Percentiles rank a stretch among this genome's conserved stretches.
Conservation (phyloP, 2,113 vertebrate genomes). For the Hylia prasina region DNA sequence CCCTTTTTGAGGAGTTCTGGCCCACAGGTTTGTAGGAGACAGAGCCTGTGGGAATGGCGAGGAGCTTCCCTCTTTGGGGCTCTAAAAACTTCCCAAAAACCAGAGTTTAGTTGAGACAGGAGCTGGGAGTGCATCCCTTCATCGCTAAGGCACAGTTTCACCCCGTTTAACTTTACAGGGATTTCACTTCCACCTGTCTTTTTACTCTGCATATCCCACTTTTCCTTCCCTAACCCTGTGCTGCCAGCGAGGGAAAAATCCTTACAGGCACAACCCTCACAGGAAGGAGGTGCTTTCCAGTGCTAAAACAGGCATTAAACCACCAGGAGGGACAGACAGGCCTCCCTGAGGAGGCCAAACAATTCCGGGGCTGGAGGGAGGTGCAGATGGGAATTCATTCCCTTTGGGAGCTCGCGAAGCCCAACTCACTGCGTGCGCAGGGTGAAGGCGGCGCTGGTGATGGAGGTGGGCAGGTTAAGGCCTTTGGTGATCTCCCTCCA, state of each 20-base stretch:
- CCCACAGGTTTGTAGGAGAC: rapidly evolving
- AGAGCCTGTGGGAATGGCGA: not conserved
- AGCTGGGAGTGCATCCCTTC: not conserved
- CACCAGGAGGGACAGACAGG: not conserved
- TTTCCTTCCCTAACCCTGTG: not conserved
- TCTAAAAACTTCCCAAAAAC: not conserved
- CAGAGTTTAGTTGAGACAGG: rapidly evolving
- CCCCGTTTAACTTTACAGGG: not conserved
- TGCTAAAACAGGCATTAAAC: rapidly evolving
- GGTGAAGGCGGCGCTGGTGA: constrained; percentile 97
- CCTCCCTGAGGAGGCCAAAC: not conserved
- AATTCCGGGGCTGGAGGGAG: no score
- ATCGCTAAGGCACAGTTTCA: not conserved
- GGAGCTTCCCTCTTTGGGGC: not conserved
- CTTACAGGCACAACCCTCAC: not conserved
- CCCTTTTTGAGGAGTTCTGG: rapidly evolving
- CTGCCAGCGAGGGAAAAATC: not conserved
- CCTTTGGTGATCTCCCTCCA: constrained; percentile 99
- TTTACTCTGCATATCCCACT: not conserved
- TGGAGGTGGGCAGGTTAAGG: constrained; percentile 94
- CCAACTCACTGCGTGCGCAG: constrained; percentile 90
- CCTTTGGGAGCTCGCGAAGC: rapidly evolving
- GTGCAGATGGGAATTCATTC: not conserved
- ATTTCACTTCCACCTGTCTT: not conserved
- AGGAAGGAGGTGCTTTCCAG: not conserved